Evolutionary conservation across 2,888 invertebrate species (phyloP).

Genomic region (Drosophila rubida): DNA sequence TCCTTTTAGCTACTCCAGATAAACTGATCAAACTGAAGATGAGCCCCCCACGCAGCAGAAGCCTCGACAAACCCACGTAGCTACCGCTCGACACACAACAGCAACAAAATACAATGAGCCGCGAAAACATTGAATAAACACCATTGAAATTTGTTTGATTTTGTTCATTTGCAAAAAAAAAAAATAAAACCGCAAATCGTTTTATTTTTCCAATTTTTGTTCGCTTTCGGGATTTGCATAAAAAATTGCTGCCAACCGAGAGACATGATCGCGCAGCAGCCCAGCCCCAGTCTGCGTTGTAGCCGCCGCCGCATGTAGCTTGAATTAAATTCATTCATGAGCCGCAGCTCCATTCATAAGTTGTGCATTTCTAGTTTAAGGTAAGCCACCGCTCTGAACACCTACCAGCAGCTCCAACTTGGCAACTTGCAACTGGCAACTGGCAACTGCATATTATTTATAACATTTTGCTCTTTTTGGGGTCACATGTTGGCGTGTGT

Average conservation of each 20-base stretch:
- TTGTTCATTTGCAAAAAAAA: slow-evolving; percentile 46
- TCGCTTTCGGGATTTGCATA: slow-evolving; percentile 68
- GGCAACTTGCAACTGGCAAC: slow-evolving; percentile 10
- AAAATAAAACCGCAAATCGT: slow-evolving; percentile 65
- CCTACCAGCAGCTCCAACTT: slow-evolving; percentile 56
- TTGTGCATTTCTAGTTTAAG: slow-evolving; percentile 77
- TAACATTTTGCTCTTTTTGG: slow-evolving; percentile 74
- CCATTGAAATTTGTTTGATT: slow-evolving; percentile 59
- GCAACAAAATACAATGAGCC: not conserved
- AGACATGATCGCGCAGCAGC: slow-evolving; percentile 25
- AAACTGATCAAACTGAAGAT: slow-evolving; percentile 25
- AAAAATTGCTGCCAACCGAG: slow-evolving; percentile 65
- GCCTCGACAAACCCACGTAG: slow-evolving; percentile 55
- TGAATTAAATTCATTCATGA: slow-evolving; percentile 71
- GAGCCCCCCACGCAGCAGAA: slow-evolving; percentile 55
- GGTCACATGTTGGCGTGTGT: slow-evolving; percentile 81
- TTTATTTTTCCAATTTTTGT: slow-evolving; percentile 9
- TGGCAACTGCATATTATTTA: slow-evolving; percentile 73
- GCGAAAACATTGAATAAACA: slow-evolving; percentile 35
- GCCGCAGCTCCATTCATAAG: slow-evolving; percentile 62
- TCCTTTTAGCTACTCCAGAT: slow-evolving; percentile 34
- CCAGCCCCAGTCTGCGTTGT: slow-evolving; percentile 11
- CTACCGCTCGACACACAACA: not conserved
- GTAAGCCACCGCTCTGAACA: slow-evolving; percentile 71
- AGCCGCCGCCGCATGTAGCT: slow-evolving; percentile 18